A percentile compares a stretch with the other conserved stretches of the same genome.
phyloP scores from a whole-genome alignment of 2,888 invertebrate genomes.

The Meloe dianella region DNA sequence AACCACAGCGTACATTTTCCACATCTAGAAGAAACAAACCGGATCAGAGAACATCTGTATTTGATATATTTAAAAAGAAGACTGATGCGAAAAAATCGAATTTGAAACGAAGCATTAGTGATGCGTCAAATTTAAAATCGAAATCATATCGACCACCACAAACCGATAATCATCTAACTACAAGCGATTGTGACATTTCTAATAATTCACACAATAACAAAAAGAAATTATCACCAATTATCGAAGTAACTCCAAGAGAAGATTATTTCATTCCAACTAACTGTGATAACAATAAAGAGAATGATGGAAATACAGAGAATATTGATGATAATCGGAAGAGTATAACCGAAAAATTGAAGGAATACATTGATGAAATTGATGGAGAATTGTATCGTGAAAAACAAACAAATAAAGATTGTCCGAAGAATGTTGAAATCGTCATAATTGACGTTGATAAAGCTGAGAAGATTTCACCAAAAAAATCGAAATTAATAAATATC shows the following conservation, averaged over 20 bases:
- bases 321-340: constrained; percentile 43
- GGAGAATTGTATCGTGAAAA: constrained; percentile 51
- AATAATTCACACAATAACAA: constrained; percentile 64
- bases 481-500: constrained; percentile 45
- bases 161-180: constrained; percentile 55
- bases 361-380: constrained; percentile 55
- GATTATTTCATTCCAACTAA: constrained; percentile 64
- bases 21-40: constrained; percentile 65
- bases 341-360: constrained; percentile 53
- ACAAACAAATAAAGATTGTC: constrained; percentile 35
- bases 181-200: constrained; percentile 38
- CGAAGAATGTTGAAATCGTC: constrained; percentile 48
- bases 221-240: constrained; percentile 78
- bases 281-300: constrained; percentile 41
- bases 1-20: constrained; percentile 59
- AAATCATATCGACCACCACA: constrained; percentile 60
- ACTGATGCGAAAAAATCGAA: constrained; percentile 63
- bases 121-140: constrained; percentile 67
- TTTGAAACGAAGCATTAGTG: constrained; percentile 60
- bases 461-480: constrained; percentile 50
- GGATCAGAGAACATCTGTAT: constrained; percentile 67
- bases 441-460: constrained; percentile 58
- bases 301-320: constrained; percentile 37
- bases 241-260: constrained; percentile 75
- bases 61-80: constrained; percentile 70